These are phyloP conservation scores for Malacoraja senta DNA, from an alignment of 2,797 vertebrate species.

Conservation along the genomic window DNA sequence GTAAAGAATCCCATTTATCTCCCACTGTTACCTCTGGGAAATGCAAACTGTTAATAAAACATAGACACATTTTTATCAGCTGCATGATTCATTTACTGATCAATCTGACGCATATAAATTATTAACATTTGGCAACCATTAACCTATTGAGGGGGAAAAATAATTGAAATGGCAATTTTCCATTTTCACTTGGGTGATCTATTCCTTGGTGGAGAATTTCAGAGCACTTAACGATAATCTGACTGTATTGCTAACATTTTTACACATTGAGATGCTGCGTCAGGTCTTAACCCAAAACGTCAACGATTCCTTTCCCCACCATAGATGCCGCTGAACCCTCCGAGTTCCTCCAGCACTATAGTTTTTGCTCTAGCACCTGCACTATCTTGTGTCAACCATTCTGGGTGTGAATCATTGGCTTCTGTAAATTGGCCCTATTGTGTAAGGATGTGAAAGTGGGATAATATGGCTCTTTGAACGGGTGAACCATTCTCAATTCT, in stretches of 20 bases:
- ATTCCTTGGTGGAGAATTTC: neutral
- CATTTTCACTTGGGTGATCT: neutral
- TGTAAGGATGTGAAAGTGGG: no score
- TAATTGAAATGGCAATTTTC: neutral
- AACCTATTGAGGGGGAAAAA: neutral
- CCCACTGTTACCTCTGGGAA: neutral
- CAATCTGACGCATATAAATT: neutral
- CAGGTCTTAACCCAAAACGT: no score
- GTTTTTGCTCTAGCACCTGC: no score
- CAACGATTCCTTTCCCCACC: no score
- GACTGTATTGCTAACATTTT: no score
- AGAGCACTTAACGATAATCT: neutral
- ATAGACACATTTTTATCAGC: neutral
- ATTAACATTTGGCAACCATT: neutral
- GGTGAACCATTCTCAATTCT: neutral
- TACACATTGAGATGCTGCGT: no score
- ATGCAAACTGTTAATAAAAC: neutral
- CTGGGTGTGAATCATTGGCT: no score
- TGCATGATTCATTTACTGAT: neutral
- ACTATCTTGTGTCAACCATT: no score
- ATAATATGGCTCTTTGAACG: no score
- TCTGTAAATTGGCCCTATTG: no score
- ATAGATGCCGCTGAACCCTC: no score
- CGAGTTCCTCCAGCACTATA: no score
- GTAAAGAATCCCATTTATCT: constrained; percentile 17